These are phyloP conservation scores for Tokudaia tokunoshimensis DNA, from an alignment of 2,797 vertebrate genomes.

Conservation along the genomic window DNA sequence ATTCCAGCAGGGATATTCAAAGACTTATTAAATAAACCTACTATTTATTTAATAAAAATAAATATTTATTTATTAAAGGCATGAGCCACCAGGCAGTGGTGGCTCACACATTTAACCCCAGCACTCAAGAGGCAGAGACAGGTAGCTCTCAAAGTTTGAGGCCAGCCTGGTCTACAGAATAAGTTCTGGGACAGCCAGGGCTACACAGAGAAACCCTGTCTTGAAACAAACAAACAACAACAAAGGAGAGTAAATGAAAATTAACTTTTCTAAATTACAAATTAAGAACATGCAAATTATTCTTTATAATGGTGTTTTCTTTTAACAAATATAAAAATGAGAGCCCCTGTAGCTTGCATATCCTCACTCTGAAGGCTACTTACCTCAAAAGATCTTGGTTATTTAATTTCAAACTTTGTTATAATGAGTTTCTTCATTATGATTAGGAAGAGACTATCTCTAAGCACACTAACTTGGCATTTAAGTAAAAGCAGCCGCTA, in stretches of 20 bases:
- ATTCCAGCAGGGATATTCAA: not conserved
- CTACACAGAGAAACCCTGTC: not conserved
- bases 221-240: not conserved
- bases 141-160: not conserved
- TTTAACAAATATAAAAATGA: conserved; percentile 57
- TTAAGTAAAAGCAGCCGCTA: conserved; percentile 66
- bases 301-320: conserved; percentile 24
- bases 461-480: conserved; percentile 58
- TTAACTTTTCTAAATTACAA: conserved; percentile 40
- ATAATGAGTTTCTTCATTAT: conserved; percentile 44
- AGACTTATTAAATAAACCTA: conserved; percentile 45
- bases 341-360: not conserved
- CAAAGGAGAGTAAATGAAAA: conserved; percentile 36
- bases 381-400: conserved; percentile 7
- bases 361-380: conserved; percentile 2
- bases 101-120: not conserved
- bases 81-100: not conserved
- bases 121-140: not conserved
- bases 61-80: too few species aligned
- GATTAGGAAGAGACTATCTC: conserved; percentile 47
- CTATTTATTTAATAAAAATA: too few species aligned
- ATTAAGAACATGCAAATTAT: conserved; percentile 52
- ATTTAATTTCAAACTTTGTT: conserved; percentile 43
- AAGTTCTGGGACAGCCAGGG: not conserved
- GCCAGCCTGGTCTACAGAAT: not conserved